Evolutionary conservation across 53 echinoderm and acorn worm genomes (phyloP), one percentile per base, ranked within the genome.

Genomic region (Patiria pectinifera): DNA sequence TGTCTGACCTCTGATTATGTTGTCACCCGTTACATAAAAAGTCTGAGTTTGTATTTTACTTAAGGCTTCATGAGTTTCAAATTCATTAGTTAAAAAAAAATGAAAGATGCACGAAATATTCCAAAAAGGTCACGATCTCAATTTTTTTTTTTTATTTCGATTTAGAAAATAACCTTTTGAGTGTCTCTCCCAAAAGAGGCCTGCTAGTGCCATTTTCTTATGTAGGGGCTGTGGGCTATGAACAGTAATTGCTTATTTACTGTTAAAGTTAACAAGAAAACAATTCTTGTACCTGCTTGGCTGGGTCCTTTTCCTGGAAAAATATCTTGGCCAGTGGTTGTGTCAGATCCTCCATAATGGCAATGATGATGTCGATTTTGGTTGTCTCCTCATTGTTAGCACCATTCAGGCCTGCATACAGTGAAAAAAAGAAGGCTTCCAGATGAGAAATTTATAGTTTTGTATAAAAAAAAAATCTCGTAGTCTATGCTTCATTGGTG

Each of bases 321-420:
- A 59, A 46, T 22, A 84, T 62, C 35, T 11, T 13, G 22, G 13
- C 84, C 63, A 84, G 44, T 13, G 45, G 76, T 12, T 7, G 2
- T 14, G 69, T 14, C 15, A 87, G 59, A 35, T 87, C 87, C 35
- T 87, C 87, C 6, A 87, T 0, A 11, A 45, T 59, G 23, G 59
- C 76, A 58, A 87, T 24, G 24, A 87, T 18, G 60, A 87, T 16
- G 3, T 87, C 87, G 24, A 87, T 87, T 35, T 76, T 87, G 60
- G 87, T 87, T 26, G 87, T 76, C 45, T 87, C 87, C 77, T 87
- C 87, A 26, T 76, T 87, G 59, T 87, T 87, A 24, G 61, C 76
- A 8, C 87, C 87, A 76, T 87, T 76, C 60, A 87, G 60, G 9
- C 49, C 87, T 87, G 59, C 4, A 21, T n/a, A 21, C 3, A 69